Conservation (phyloP, 1,140 invertebrate species). For the Drosophila albomicans region DNA sequence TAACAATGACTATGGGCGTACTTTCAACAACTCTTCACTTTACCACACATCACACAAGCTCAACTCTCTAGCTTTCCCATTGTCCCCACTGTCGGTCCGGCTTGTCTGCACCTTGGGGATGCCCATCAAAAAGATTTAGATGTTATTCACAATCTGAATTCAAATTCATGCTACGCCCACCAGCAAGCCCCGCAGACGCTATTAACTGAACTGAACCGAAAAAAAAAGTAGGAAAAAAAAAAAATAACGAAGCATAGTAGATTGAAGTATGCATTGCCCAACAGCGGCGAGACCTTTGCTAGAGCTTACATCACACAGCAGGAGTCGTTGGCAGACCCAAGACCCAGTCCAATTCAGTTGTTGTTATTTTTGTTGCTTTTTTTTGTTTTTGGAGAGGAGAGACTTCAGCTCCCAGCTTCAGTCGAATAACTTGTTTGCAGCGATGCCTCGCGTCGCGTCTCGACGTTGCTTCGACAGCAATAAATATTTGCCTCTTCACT, state of each 20-base stretch:
- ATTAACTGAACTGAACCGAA: not conserved
- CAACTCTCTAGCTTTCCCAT: not conserved
- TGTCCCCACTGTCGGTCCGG: slow-evolving; percentile 3
- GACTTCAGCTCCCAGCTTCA: slow-evolving; percentile 14
- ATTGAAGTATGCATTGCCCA: slow-evolving; percentile 28
- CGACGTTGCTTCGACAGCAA: slow-evolving; percentile 61
- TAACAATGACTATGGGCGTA: slow-evolving; percentile 47
- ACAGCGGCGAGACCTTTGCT: slow-evolving; percentile 46
- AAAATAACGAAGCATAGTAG: not conserved
- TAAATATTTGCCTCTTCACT: slow-evolving; percentile 78
- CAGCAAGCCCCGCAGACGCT: not conserved
- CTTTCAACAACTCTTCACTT: slow-evolving; percentile 16
- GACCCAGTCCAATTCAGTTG: slow-evolving; percentile 20
- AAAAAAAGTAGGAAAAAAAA: not conserved
- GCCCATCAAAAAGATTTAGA: slow-evolving; percentile 17
- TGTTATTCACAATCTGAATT: slow-evolving; percentile 26
- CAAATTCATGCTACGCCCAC: slow-evolving; percentile 38
- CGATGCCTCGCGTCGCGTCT: slow-evolving; percentile 3
- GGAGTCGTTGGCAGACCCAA: slow-evolving; percentile 49
- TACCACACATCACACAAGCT: too few species aligned
- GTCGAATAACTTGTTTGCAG: slow-evolving; percentile 64
- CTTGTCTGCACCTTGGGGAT: slow-evolving; percentile 31
- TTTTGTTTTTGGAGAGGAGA: slow-evolving; percentile 19
- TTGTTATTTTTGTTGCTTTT: too few species aligned
- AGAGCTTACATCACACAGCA: slow-evolving; percentile 72